Conservation (phyloP, 2,888 invertebrate genomes). For the Troides aeacus region DNA sequence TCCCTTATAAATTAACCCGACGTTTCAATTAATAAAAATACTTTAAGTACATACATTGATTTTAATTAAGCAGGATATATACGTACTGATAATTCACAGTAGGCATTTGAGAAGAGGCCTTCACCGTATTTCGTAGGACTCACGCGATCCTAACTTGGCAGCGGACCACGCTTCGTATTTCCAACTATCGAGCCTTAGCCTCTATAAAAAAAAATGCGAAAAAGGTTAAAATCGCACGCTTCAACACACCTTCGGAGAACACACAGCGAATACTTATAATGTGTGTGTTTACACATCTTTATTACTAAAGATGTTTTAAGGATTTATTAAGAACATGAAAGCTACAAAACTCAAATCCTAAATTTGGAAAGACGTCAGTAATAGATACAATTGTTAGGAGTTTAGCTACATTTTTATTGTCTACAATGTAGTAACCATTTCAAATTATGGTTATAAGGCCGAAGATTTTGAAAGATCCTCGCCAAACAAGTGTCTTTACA, state of each 20-base stretch:
- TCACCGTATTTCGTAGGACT: constrained; percentile 34
- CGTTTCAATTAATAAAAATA: neutral
- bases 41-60: constrained; percentile 25
- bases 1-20: neutral
- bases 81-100: constrained; percentile 33
- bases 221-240: constrained; percentile 15
- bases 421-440: too few species aligned
- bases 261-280: constrained; percentile 8
- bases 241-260: neutral
- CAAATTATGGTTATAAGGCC: too few species aligned
- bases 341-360: too few species aligned
- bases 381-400: too few species aligned
- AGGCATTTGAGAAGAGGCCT: constrained; percentile 34
- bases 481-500: neutral
- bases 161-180: constrained; percentile 24
- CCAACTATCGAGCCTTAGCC: constrained; percentile 22
- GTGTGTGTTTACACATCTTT: constrained; percentile 4
- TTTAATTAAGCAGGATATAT: constrained; percentile 37
- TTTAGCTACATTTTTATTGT: too few species aligned
- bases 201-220: constrained; percentile 3
- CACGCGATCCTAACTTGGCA: constrained; percentile 34
- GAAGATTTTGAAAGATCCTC: too few species aligned
- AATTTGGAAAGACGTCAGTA: too few species aligned
- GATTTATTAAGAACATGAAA: neutral
- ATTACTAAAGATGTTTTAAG: constrained; percentile 4